Evolutionary conservation across 2,797 vertebrate genomes (phyloP), one percentile per base, ranked within the genome.

Genomic region (Acrossocheilus wenchowensis): DNA sequence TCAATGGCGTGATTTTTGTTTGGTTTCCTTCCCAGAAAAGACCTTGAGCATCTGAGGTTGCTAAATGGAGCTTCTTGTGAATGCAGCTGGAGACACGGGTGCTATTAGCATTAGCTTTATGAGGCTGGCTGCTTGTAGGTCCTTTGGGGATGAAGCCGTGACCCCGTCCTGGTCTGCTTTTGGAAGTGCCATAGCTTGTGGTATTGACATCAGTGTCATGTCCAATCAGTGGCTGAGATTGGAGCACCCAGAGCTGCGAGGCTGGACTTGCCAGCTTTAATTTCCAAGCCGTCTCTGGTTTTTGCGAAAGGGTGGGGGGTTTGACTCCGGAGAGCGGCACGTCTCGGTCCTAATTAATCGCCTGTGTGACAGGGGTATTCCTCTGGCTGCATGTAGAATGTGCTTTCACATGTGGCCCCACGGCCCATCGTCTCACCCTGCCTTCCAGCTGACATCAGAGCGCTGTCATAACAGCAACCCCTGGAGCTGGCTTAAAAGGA

Each of bases 211-310:
- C 48, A 79, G 80, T 79, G 80, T 87, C 87, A 73, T 88, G 88
- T 81, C 85, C 85, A 86, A 75, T 86, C 85, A 86, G 41, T 19
- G 52, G 48, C 43, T 78, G 83, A 74, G 77, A 75, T 60, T 75
- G 64, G 72, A 87, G 74, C 73, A 45, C 60, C 69, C 39, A 57
- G 82, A 81, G 84, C 85, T 68, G 50, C 41, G 81, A 81, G 86
- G 81, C 71, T 72, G 64, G 57, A 78, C 88, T 89, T 90, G 88
- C 86, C 87, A 83, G 86, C 78, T 88, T 86, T 89, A 57, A 90
- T 92, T 89, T 89, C 87, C 85, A 81, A 79, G 73, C 50, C 71
- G 77, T 86, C 83, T 79, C 41, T 89, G 69, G 48, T 81, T 72
- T 79, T 82, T 41, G 17, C 26, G 34, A 19, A 83, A 11, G 43